Evolutionary conservation across 2,113 vertebrate species (phyloP), one percentile per base, ranked within the genome.

Genomic region (Mirza zaza): DNA sequence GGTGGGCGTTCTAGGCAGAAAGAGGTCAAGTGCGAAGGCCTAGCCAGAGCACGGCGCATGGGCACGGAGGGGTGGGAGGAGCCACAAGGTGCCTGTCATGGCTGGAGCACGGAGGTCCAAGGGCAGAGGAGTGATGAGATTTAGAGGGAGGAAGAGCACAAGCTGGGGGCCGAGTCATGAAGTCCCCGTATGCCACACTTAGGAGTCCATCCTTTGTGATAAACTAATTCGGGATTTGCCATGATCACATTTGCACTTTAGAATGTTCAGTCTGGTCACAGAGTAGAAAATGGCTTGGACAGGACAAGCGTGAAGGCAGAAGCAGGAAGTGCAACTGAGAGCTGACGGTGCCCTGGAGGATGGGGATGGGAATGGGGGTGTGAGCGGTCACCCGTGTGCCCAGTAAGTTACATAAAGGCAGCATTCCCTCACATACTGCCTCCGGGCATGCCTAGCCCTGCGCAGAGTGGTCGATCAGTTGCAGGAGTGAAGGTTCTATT

Each of bases 41-140:
- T 2, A 4, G 59, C 34, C 14, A 34, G 42, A 6, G 21, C 1
- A 0, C 4, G 12, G 36, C 1, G 0, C 18, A 0, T 3, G 8
- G 23, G 36, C 23, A 12, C 5, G 4, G 9, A 4, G 21, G 32
- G 27, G 10, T 8, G 12, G 6, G 14, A 21, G 36, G 23, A 15
- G 36, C 14, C 15, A 4, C 7, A 1, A 42, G 65, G 12, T 8
- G 2, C 39, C 71, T 10, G 0, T 5, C 0, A 4, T 18, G 63
- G 57, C 91, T 75, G 8, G 79, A 63, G 18, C 32, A 3, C 57
- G 50, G n/a, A 21, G 20, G 9, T 1, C 1, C 29, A 18, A 25
- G 25, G 27, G 7, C 42, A 20, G 11, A 34, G 9, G 20, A 8
- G 3, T 13, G 0, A 8, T 5, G 59, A 87, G 75, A 65, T 29